These are phyloP conservation scores for Hemithea aestivaria DNA, from an alignment of 2,888 invertebrate genomes.

Conservation along the genomic window DNA sequence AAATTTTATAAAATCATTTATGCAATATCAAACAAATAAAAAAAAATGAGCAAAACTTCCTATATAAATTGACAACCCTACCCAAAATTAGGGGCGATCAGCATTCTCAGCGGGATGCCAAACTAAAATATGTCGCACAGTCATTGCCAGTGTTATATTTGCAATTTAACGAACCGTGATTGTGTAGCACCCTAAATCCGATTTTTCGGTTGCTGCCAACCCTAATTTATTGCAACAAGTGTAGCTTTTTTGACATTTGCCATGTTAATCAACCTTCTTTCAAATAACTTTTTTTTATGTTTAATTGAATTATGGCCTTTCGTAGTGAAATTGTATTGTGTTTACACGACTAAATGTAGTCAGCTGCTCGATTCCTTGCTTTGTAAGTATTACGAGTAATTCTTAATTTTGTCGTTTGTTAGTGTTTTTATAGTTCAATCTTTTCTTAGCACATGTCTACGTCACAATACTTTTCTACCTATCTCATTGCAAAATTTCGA, in stretches of 20 bases:
- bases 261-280: slow-evolving; percentile 21
- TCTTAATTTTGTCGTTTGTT: no score
- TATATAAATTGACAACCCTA: slow-evolving; percentile 9
- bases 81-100: slow-evolving; percentile 36
- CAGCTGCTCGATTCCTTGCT: no score
- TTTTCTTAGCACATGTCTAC: no score
- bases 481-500: no score
- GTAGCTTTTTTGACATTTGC: slow-evolving; percentile 24
- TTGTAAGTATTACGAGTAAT: no score
- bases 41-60: no score
- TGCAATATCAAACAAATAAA: no score
- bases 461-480: no score
- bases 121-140: slow-evolving; percentile 48
- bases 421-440: no score
- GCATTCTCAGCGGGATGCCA: slow-evolving; percentile 43
- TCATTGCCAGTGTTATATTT: slow-evolving; percentile 47
- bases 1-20: no score
- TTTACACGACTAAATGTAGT: no score
- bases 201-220: slow-evolving; percentile 55
- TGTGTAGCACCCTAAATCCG: slow-evolving; percentile 58
- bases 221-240: slow-evolving; percentile 54
- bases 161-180: slow-evolving; percentile 70
- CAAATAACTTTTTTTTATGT: slow-evolving; percentile 6
- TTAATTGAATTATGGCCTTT: slow-evolving; percentile 1
- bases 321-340: no score